Conservation (phyloP, 1,140 invertebrate genomes). For the Drosophila burlai region DNA sequence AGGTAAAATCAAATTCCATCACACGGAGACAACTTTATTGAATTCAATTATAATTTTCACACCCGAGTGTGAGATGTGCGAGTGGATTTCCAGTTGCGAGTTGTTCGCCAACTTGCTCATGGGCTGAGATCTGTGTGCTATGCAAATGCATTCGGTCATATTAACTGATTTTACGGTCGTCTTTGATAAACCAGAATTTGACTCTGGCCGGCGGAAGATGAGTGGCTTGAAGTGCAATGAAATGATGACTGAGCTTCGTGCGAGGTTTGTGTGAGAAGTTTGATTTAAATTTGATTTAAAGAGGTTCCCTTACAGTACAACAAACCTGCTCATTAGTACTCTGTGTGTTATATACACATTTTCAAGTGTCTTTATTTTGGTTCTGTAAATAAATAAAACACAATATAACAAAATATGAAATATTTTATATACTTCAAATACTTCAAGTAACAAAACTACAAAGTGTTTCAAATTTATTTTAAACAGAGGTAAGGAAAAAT, state of each 20-base stretch:
- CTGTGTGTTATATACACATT: no score
- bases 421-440: no score
- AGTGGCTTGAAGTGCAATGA: slow-evolving; percentile 28
- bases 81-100: slow-evolving; percentile 30
- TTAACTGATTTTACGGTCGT: slow-evolving; percentile 63
- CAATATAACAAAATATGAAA: no score
- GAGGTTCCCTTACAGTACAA: no score
- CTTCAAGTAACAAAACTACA: no score
- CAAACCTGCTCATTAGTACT: no score
- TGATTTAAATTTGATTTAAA: background rate
- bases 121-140: slow-evolving; percentile 15
- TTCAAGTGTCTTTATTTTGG: no score
- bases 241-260: slow-evolving; percentile 2
- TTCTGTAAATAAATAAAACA: no score
- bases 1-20: slow-evolving; percentile 50
- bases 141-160: slow-evolving; percentile 69
- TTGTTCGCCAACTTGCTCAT: slow-evolving; percentile 22
- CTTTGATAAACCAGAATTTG: slow-evolving; percentile 54
- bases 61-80: slow-evolving; percentile 62
- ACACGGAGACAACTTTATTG: slow-evolving; percentile 73
- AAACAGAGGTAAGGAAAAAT: no score
- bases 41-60: slow-evolving; percentile 82
- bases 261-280: slow-evolving; percentile 31
- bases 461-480: no score
- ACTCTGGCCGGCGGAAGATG: slow-evolving; percentile 25